These are phyloP conservation scores for Dendronephthya gigantea DNA, from an alignment of 64 coral and sea anemone species.

Conservation along the genomic window DNA sequence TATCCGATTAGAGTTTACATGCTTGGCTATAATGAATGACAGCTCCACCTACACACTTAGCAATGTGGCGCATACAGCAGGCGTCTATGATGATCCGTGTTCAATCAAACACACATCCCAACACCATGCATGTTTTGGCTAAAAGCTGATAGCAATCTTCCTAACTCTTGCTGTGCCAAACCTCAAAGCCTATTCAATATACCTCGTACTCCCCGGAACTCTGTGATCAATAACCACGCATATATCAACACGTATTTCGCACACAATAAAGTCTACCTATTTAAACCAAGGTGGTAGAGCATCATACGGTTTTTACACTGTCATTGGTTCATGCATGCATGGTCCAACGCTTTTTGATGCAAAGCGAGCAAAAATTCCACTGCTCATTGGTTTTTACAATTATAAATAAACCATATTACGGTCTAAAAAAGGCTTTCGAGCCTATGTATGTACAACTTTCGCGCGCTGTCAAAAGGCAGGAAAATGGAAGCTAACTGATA, in stretches of 20 bases:
- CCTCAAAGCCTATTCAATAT: background rate
- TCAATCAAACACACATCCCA: background rate
- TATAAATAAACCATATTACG: too few species aligned
- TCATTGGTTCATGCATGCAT: too few species aligned
- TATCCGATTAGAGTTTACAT: conserved; percentile 11
- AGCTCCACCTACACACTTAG: conserved; percentile 17
- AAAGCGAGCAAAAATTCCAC: too few species aligned
- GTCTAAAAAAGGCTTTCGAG: too few species aligned
- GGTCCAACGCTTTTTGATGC: too few species aligned
- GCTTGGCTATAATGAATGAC: background rate
- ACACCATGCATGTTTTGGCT: background rate
- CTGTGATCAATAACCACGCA: background rate
- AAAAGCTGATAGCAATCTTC: background rate
- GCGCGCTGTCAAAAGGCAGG: too few species aligned
- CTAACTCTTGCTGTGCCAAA: conserved; percentile 10
- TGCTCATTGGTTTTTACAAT: too few species aligned
- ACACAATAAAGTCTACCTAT: background rate
- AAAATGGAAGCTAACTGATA: too few species aligned
- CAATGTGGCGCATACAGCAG: background rate
- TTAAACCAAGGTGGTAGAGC: background rate
- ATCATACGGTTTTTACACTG: too few species aligned
- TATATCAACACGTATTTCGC: background rate
- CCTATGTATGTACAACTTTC: too few species aligned
- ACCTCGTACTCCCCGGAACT: background rate
- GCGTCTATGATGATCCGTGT: conserved; percentile 9